phyloP scores from a whole-genome alignment of 2,797 vertebrate genomes.

The Echiichthys vipera region DNA sequence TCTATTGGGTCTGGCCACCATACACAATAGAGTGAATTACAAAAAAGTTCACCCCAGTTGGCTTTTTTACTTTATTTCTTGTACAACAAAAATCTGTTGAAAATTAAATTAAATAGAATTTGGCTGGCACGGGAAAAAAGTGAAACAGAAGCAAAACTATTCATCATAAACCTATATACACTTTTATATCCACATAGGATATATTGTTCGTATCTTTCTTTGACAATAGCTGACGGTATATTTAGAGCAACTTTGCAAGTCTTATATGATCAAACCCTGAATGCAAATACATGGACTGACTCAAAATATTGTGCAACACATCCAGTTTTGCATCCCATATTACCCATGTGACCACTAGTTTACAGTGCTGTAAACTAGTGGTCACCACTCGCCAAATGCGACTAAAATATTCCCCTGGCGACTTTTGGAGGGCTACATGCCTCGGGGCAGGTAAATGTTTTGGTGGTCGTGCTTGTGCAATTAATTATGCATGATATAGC shows the following conservation, averaged over 20 bases:
- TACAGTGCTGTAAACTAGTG: too few relatives aligned
- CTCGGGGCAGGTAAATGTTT: too few relatives aligned
- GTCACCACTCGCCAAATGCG: too few relatives aligned
- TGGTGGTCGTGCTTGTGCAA: too few relatives aligned
- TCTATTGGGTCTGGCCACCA: conserved; percentile 15
- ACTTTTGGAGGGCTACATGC: too few relatives aligned
- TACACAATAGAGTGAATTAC: conserved; percentile 4
- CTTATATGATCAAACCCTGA: neutral
- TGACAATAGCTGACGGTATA: too few relatives aligned
- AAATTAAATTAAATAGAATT: conserved; percentile 10
- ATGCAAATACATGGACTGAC: neutral
- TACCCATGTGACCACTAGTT: neutral
- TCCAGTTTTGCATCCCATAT: neutral
- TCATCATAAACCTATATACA: neutral
- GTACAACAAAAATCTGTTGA: conserved; percentile 4
- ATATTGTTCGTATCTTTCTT: too few relatives aligned
- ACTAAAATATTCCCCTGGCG: too few relatives aligned
- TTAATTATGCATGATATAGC: too few relatives aligned
- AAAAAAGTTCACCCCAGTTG: conserved; percentile 5
- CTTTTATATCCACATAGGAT: neutral
- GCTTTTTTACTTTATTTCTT: conserved; percentile 16
- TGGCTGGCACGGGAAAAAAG: neutral
- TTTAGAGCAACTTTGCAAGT: neutral
- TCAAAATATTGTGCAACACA: neutral
- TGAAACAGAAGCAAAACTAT: neutral